phyloP scores from a whole-genome alignment of 2,113 vertebrate species.

The Orthonyx spaldingii region DNA sequence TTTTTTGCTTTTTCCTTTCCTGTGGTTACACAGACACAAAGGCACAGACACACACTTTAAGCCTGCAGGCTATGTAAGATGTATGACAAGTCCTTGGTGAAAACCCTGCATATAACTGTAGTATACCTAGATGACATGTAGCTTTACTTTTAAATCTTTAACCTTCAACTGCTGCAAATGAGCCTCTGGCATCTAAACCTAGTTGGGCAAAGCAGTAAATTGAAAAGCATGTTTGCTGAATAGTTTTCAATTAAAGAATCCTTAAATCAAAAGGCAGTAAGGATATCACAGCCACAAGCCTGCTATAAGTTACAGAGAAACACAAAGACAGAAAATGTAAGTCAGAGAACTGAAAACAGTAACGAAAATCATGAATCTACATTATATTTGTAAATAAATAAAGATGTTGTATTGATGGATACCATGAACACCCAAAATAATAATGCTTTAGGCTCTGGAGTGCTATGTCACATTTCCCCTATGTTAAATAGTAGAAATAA shows the following conservation, averaged over 20 bases:
- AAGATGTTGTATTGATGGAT: neutral
- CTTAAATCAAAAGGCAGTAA: slow-evolving; percentile 11
- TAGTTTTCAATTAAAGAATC: slow-evolving; percentile 26
- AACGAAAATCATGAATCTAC: neutral
- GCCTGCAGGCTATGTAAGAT: slow-evolving; percentile 20
- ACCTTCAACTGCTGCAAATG: neutral
- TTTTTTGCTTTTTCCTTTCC: slow-evolving; percentile 39
- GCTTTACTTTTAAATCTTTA: slow-evolving; percentile 32
- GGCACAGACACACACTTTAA: neutral
- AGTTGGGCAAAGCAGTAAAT: slow-evolving; percentile 11
- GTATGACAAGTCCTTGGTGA: neutral
- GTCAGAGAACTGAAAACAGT: neutral
- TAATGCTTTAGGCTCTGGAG: neutral
- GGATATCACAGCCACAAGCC: neutral
- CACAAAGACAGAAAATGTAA: neutral
- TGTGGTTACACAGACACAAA: slow-evolving; percentile 19
- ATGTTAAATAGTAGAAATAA: neutral
- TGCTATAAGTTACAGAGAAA: neutral
- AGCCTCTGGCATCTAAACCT: neutral
- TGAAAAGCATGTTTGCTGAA: slow-evolving; percentile 11
- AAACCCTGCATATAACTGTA: neutral
- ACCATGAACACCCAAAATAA: neutral
- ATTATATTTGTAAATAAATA: neutral
- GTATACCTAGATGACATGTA: neutral
- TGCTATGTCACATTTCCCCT: neutral